Base-by-base conservation (phyloP, 1,140 invertebrate genomes). In the Atta texana region DNA sequence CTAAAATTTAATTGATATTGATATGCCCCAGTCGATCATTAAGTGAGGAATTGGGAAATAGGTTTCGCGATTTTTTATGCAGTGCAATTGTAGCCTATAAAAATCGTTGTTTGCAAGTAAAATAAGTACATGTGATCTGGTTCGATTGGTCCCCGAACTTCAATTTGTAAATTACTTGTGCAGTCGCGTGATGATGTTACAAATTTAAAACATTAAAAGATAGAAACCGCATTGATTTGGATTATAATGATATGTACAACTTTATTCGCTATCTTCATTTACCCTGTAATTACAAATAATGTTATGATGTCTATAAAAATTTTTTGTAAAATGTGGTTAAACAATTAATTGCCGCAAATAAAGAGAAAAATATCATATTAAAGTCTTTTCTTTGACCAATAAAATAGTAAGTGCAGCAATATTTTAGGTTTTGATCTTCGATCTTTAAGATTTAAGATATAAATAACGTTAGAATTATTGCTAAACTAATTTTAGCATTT, bases 101-200 rank as follows among this genome's bases (percentile, higher is more conserved):
- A 68, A 80, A 49, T 63, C 21, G 59, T 44, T 21, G 14, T 44
- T 55, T 18, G 14, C 28, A 28, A 68, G 44, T 12, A 55, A 55
- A 78, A 49, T 68, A 72, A 72, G 8, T 57, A 59, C 12, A 55
- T 86, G 66, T 74, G 6, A 80, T 55, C 14, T 55, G n/a, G 10
- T 53, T 69, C 21, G 31, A 80, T 88, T 89, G 88, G 87, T 89
- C 88, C 88, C 87, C 16, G 44, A 85, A 87, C n/a, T 77, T 77
- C 49, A 55, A 18, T 66, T 75, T 24, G 39, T 39, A 69, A 78
- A 51, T 84, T 55, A 87, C 6, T 8, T 24, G n/a, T 18, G 55
- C 49, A 4, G 49, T 14, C 3, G 2, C 6, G 5, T 16, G 53
- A 59, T 28, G 18, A 74, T 77, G 66, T 28, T 3, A 21, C 68